Evolutionary conservation across 1,140 invertebrate species (phyloP), one percentile per base, ranked within the genome.

Genomic region (Lordiphosa clarofinis): DNA sequence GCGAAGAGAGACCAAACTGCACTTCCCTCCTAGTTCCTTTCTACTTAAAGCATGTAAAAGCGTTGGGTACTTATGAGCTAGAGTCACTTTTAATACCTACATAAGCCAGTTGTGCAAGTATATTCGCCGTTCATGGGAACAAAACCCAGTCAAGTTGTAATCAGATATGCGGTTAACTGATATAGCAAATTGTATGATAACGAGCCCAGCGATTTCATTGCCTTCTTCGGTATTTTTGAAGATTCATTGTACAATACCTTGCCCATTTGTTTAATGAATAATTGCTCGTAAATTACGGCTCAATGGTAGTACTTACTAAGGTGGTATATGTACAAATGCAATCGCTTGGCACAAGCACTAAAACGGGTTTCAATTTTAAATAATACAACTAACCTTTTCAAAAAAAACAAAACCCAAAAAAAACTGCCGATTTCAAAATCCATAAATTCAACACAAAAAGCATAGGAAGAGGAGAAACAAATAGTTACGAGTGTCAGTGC

Each of bases 311-410:
- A 44, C 59, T 59, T 43, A 33, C 56, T 55, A 42, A 38, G 5
- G 50, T 49, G 13, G 13, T 49, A 33, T 31, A 49, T 49, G 47
- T 13, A 49, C 50, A 64, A 67, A 56, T 64, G 67, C 64, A 68
- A 59, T 67, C 43, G 66, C 65, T 37, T 65, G 55, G 12, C 33
- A 12, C 24, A 39, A 28, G 13, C 38, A 54, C 56, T 62, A 69
- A 70, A 71, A 71, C 67, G 50, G 66, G 67, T 71, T 71, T 70
- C 48, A 53, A 70, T 56, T 71, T 71, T 71, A 56, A 71, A 71
- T 71, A 71, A 63, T 70, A 63, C 67, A 71, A 71, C 67, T 71
- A 71, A 71, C 67, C 67, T 71, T 71, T 71, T 38, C 52, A 56
- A 70, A 42, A 43, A 43, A 68, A 58, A 59, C 13, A 47, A 65